Percentiles rank a stretch among this genome's conserved stretches.
Evolutionary conservation across 2,797 vertebrate genomes (phyloP).

Genomic region (Picus viridis): DNA sequence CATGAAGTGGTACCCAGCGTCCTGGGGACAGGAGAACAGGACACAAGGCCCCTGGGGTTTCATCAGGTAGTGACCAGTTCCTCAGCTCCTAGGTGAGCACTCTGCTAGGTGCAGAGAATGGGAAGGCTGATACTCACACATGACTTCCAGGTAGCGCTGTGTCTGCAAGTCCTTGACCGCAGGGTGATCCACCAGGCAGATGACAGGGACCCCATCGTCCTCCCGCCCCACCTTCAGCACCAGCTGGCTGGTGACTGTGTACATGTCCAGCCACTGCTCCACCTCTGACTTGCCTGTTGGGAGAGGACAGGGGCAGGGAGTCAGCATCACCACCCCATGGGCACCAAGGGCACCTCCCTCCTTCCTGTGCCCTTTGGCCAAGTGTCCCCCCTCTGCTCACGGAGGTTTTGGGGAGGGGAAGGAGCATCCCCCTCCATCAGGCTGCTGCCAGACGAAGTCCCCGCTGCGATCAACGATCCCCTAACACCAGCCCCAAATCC

Average conservation of each 20-base stretch:
- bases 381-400: accelerated
- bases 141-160: slow-evolving; percentile 94
- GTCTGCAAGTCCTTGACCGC: slow-evolving; percentile 94
- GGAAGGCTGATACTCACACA: slow-evolving; percentile 87
- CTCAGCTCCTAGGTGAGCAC: not conserved
- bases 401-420: not conserved
- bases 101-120: accelerated
- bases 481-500: not conserved
- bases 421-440: accelerated
- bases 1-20: not conserved
- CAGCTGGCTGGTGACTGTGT: slow-evolving; percentile 92
- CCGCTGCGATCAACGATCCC: not conserved
- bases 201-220: slow-evolving; percentile 92
- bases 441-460: not conserved
- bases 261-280: slow-evolving; percentile 96
- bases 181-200: slow-evolving; percentile 97
- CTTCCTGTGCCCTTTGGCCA: accelerated
- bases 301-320: not conserved
- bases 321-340: accelerated
- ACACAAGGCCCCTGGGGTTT: not conserved
- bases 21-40: not conserved
- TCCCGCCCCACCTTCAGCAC: slow-evolving; percentile 91
- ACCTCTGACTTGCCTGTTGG: slow-evolving; percentile 86
- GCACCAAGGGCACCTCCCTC: not conserved
- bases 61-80: accelerated